Evolutionary conservation across 2,797 vertebrate genomes (phyloP).

Genomic region (Acanthurus leucopareius): DNA sequence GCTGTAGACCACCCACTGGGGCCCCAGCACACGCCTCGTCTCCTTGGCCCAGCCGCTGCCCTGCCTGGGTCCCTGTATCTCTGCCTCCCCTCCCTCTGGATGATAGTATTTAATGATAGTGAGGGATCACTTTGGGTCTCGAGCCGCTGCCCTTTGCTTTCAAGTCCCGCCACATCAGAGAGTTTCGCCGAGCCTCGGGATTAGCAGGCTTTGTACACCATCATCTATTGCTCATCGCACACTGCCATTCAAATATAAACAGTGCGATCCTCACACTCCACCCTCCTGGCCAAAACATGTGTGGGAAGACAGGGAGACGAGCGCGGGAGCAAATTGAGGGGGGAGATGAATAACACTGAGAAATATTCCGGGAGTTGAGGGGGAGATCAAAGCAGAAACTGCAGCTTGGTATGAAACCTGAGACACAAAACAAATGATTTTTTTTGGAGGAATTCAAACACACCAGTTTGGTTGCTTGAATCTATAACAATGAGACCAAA

Average conservation of each 20-base stretch:
- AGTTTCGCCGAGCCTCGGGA: conserved; percentile 72
- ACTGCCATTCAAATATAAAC: conserved; percentile 84
- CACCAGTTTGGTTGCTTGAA: conserved; percentile 4
- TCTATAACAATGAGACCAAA: conserved; percentile 9
- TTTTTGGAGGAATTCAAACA: conserved; percentile 26
- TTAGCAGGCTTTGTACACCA: conserved; percentile 82
- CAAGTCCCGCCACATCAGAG: conserved; percentile 84
- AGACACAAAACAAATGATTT: conserved; percentile 51
- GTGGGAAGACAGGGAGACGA: conserved; percentile 71
- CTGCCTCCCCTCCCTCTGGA: conserved; percentile 53
- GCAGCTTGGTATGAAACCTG: conserved; percentile 40
- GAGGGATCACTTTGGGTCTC: conserved; percentile 81
- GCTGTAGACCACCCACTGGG: conserved; percentile 83
- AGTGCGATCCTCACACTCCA: conserved; percentile 80
- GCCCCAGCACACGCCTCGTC: conserved; percentile 65
- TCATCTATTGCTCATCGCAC: conserved; percentile 84
- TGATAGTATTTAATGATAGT: conserved; percentile 87
- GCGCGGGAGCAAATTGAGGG: conserved; percentile 55
- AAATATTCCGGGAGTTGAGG: conserved; percentile 62
- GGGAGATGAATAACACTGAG: conserved; percentile 64
- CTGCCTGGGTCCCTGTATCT: conserved; percentile 68
- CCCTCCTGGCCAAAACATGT: conserved; percentile 74
- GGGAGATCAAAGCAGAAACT: conserved; percentile 67
- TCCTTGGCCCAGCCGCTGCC: conserved; percentile 65
- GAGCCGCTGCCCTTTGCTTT: conserved; percentile 80